These are phyloP conservation scores for Ricordea florida DNA, from an alignment of 92 coral and sea anemone genomes.

Conservation along the genomic window DNA sequence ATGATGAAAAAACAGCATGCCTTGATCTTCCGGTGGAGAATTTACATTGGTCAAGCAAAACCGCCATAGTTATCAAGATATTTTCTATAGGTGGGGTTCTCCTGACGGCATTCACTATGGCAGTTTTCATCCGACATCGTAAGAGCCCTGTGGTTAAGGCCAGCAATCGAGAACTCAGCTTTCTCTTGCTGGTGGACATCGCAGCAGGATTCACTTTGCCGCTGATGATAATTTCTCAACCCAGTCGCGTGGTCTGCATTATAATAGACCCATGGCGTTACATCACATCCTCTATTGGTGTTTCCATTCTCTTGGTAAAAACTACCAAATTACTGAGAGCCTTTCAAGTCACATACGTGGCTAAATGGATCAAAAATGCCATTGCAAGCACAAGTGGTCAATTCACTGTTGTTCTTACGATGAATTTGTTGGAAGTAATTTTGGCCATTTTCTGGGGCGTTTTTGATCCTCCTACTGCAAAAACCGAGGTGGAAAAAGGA, in stretches of 20 bases:
- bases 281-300: constrained; percentile 53
- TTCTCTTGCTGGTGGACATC: constrained; percentile 32
- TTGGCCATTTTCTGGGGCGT: constrained; percentile 57
- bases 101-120: constrained; percentile 13
- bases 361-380: constrained; percentile 57
- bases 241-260: constrained; percentile 49
- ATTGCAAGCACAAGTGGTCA: constrained; percentile 53
- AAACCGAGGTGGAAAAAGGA: constrained; percentile 50
- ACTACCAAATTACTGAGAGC: constrained; percentile 72
- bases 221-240: constrained; percentile 45
- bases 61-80: constrained; percentile 40
- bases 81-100: constrained; percentile 48
- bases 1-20: constrained; percentile 50
- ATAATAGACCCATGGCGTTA: constrained; percentile 68
- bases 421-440: constrained; percentile 49
- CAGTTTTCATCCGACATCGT: constrained; percentile 25
- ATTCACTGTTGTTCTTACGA: constrained; percentile 18
- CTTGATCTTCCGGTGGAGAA: constrained; percentile 63
- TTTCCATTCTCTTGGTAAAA: constrained; percentile 66
- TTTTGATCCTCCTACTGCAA: constrained; percentile 52
- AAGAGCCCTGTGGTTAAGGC: constrained; percentile 77
- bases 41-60: constrained; percentile 56
- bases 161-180: constrained; percentile 59
- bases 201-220: constrained; percentile 56
- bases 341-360: constrained; percentile 59